Evolutionary conservation across 2,888 invertebrate species (phyloP).

Genomic region (Dermolepida albohirtum): DNA sequence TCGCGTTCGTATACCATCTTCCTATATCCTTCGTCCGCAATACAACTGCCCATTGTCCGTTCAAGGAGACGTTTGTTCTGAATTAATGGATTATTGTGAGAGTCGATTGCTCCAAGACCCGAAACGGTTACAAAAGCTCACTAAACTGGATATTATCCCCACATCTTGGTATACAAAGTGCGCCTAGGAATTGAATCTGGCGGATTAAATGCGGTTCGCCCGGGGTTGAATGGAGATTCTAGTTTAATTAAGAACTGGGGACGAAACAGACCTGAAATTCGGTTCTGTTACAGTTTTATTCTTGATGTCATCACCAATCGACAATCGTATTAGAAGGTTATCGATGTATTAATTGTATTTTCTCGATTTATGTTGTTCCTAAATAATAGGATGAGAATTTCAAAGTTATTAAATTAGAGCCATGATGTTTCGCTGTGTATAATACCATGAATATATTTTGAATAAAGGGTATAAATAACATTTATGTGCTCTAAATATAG

Average conservation of each 20-base stretch:
- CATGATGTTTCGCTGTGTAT: too few species aligned
- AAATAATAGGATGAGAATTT: too few species aligned
- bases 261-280: conserved; percentile 17
- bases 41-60: neutral
- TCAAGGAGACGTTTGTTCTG: conserved; percentile 27
- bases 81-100: conserved; percentile 30
- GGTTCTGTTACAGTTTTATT: conserved; percentile 12
- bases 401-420: too few species aligned
- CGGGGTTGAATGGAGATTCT: conserved; percentile 7
- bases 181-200: conserved; percentile 26
- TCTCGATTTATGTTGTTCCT: too few species aligned
- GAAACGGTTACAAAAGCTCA: conserved; percentile 21
- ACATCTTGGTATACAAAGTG: conserved; percentile 13
- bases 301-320: conserved; percentile 6
- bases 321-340: conserved; percentile 8
- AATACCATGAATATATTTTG: too few species aligned
- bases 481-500: too few species aligned
- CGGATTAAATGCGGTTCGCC: conserved; percentile 14
- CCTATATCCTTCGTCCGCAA: too few species aligned
- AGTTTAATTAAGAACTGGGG: conserved; percentile 26
- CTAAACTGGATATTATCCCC: conserved; percentile 32
- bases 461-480: too few species aligned
- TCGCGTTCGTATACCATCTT: too few species aligned
- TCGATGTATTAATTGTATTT: neutral
- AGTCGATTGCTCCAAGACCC: conserved; percentile 29